Percentiles rank a stretch among this genome's conserved stretches.
phyloP scores from a whole-genome alignment of 2,797 vertebrate genomes.

The Falco novaeseelandiae region DNA sequence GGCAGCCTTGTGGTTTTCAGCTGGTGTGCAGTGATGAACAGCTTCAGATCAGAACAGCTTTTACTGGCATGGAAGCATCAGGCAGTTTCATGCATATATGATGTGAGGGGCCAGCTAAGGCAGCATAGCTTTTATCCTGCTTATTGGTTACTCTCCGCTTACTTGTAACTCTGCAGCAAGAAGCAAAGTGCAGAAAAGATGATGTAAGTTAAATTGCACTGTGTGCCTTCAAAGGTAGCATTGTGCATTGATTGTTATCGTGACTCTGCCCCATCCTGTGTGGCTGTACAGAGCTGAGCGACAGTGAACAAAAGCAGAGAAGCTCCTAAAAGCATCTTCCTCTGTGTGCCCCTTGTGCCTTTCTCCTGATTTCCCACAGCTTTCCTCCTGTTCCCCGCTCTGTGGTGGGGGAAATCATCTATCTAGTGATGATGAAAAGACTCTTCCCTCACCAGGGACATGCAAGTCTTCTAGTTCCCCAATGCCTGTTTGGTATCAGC shows the following conservation, averaged over 20 bases:
- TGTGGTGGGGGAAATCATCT: background rate
- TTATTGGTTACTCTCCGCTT: background rate
- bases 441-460: background rate
- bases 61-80: background rate
- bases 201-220: background rate
- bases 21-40: background rate
- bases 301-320: background rate
- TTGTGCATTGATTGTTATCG: background rate
- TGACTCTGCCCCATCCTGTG: background rate
- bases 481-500: background rate
- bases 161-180: background rate
- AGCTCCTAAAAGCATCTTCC: background rate
- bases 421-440: background rate
- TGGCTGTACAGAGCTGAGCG: background rate
- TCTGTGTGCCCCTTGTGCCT: background rate
- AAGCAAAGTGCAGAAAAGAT: background rate
- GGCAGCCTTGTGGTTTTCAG: background rate
- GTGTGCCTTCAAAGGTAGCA: background rate
- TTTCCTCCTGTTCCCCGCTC: background rate
- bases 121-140: background rate
- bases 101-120: background rate
- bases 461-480: background rate
- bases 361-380: background rate
- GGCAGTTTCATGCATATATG: rapidly evolving
- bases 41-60: background rate